Base-by-base conservation (phyloP, 1,140 invertebrate species). In the Drosophila rhopaloa region DNA sequence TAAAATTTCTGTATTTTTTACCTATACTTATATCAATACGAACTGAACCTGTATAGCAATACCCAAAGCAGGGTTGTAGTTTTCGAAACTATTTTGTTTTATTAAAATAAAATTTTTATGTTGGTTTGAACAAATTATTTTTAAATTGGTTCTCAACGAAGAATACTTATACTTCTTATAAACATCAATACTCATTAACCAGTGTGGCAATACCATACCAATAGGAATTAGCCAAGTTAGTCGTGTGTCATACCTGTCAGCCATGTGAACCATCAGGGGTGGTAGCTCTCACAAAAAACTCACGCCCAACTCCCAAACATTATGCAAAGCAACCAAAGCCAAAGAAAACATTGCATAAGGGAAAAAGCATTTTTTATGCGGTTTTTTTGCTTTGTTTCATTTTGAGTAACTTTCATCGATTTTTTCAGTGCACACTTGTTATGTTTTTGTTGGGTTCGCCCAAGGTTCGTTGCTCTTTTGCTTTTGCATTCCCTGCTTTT, bases 371-470 rank as follows among this genome's bases (percentile, higher is more conserved):
- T 50, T 48, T 46, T 66, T 68, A n/a, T 67, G 61, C 27, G 46
- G 48, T 46, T 40, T 35, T 67, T 50, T 13, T 19, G 24, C 32
- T 70, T 70, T 44, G 53, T 51, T 63, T 70, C 32, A 32, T 48
- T 59, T 51, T 51, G 32, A 50, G 47, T 53, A 72, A 73, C 70
- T 73, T 73, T 73, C 70, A 73, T 73, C 70, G 70, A 73, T 73
- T 73, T 73, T 71, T 73, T 73, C 70, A 73, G 68, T 73, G 70
- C 68, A 73, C 55, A 57, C 37, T 67, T 70, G 41, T 57, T 55
- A 38, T 46, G 60, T 13, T 53, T 41, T 46, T 14, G 38, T 55
- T 38, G 66, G 51, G 27, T 71, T 37, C 43, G 53, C 2, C 35
- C 53, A 59, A 24, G 43, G 70, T 60, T 73, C 68, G 19, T 73